Conservation (phyloP, 2,113 vertebrate species). For the Erinaceus europaeus region DNA sequence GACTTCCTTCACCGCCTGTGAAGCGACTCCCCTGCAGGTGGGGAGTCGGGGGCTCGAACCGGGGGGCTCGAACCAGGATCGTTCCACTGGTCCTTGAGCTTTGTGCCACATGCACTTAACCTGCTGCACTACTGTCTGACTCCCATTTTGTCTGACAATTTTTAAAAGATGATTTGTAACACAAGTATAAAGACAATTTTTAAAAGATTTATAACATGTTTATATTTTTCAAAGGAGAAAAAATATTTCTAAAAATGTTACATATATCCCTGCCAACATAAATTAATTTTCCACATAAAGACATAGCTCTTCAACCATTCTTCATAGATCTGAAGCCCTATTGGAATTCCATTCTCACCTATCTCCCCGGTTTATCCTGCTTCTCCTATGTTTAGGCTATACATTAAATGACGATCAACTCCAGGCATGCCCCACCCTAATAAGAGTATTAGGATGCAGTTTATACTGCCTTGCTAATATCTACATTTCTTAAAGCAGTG, state of each 20-base stretch:
- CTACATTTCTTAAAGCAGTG: background rate
- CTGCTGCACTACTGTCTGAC: too few relatives aligned
- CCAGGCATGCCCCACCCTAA: background rate
- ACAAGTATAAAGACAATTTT: background rate
- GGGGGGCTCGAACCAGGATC: too few relatives aligned
- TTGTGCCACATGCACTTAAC: too few relatives aligned
- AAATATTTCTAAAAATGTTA: background rate
- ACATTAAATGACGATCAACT: background rate
- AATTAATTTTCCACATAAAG: too few relatives aligned
- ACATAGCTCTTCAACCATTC: too few relatives aligned
- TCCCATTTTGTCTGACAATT: background rate
- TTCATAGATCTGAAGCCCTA: background rate
- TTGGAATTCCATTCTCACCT: background rate
- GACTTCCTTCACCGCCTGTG: too few relatives aligned
- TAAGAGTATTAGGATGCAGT: background rate
- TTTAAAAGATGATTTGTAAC: conserved; percentile 15
- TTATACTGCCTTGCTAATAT: background rate
- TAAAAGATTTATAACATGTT: background rate
- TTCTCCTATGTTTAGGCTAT: too few relatives aligned
- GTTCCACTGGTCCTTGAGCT: too few relatives aligned
- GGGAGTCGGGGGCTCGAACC: too few relatives aligned
- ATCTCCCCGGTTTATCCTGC: background rate
- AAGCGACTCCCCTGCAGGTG: too few relatives aligned
- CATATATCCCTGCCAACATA: background rate
- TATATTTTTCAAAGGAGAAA: background rate